Conservation (phyloP, 1,140 invertebrate species). For the Drosophila jambulina region DNA sequence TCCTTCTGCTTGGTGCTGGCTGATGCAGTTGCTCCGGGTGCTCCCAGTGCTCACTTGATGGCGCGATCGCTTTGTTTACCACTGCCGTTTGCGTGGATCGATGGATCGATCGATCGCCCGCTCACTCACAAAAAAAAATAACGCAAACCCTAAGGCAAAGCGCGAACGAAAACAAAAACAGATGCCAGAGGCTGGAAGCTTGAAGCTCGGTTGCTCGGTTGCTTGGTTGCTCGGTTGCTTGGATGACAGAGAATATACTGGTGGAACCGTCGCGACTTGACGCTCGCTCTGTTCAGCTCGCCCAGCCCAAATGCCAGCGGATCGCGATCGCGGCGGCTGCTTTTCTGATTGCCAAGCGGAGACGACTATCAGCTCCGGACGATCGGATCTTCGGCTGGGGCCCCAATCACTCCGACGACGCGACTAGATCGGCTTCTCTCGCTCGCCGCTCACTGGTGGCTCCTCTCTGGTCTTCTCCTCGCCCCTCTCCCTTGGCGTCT, state of each 20-base stretch:
- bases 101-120: constrained; percentile 12
- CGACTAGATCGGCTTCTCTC: not conserved
- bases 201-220: not conserved
- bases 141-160: not conserved
- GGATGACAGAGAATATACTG: not conserved
- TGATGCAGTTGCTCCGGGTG: constrained; percentile 5
- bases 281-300: constrained; percentile 33
- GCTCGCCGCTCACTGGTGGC: not conserved
- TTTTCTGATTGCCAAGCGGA: constrained; percentile 21
- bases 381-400: constrained; percentile 9
- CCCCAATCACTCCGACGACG: not conserved
- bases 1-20: not conserved
- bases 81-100: constrained; percentile 5
- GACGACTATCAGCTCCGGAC: constrained; percentile 15
- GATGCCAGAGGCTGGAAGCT: constrained; percentile 2
- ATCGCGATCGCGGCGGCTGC: constrained; percentile 12
- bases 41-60: not conserved
- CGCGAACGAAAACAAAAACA: constrained; percentile 43
- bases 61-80: constrained; percentile 38
- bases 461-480: not conserved
- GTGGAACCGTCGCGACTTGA: constrained; percentile 23
- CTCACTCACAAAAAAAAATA: constrained; percentile 15
- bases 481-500: not conserved
- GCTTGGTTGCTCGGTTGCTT: not conserved
- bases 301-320: constrained; percentile 35